These are phyloP conservation scores for Choreutis nemorana DNA, from an alignment of 2,888 invertebrate species.

Conservation along the genomic window DNA sequence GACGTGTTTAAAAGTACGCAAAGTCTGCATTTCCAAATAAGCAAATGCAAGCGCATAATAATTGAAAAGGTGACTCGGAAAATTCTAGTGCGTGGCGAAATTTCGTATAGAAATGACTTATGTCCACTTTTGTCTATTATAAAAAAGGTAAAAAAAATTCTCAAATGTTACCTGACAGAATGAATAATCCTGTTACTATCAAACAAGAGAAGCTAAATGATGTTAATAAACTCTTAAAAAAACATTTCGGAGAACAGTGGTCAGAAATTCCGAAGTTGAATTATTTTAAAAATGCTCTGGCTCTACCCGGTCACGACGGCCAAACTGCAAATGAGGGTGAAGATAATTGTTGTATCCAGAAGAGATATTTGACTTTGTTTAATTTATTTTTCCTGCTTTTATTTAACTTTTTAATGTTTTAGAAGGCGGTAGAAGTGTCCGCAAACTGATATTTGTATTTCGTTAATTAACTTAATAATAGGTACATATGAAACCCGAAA, in stretches of 20 bases:
- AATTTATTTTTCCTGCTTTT: too few relatives aligned
- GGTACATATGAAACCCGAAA: too few relatives aligned
- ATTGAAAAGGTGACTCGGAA: slow-evolving; percentile 2
- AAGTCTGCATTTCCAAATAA: slow-evolving; percentile 8
- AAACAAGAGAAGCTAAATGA: slow-evolving; percentile 1
- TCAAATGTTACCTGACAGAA: slow-evolving; percentile 1
- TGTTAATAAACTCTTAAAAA: slow-evolving; percentile 3
- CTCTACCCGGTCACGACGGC: slow-evolving; percentile 1
- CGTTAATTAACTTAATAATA: too few relatives aligned
- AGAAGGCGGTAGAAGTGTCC: too few relatives aligned
- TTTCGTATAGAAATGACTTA: slow-evolving; percentile 6
- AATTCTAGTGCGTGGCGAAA: slow-evolving; percentile 5
- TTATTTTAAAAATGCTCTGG: slow-evolving; percentile 4
- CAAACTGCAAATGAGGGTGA: slow-evolving; percentile 1
- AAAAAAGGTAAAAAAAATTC: slow-evolving; percentile 3
- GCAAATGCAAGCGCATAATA: slow-evolving; percentile 5
- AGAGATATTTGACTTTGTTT: slow-evolving; percentile 9
- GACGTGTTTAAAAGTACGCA: slow-evolving; percentile 6
- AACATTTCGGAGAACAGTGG: slow-evolving; percentile 5
- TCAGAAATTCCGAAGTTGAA: slow-evolving; percentile 2
- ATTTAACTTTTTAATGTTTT: too few relatives aligned
- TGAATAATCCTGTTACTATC: neutral
- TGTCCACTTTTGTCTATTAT: slow-evolving; percentile 2
- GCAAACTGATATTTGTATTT: too few relatives aligned
- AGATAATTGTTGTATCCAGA: slow-evolving; percentile 3